Conservation (phyloP, 2,888 invertebrate species). For the Mythimna lalbum region DNA sequence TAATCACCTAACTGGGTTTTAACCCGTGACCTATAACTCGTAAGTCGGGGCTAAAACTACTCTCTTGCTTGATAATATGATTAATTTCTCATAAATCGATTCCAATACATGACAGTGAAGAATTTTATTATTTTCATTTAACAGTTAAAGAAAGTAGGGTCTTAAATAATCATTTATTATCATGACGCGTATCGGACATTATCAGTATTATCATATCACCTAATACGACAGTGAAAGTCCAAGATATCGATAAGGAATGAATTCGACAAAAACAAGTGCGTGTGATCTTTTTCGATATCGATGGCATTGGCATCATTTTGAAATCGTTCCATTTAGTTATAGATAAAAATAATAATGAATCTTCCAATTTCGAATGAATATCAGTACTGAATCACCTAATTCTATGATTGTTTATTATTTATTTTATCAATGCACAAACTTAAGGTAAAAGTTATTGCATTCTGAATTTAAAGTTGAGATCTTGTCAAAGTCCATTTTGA, state of each 20-base stretch:
- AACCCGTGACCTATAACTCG: too few species aligned
- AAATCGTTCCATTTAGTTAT: neutral
- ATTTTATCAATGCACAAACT: too few species aligned
- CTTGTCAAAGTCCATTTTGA: neutral
- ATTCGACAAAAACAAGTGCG: slow-evolving; percentile 25
- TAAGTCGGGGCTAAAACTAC: too few species aligned
- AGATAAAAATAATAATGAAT: neutral
- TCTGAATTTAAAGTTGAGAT: neutral
- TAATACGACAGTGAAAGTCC: slow-evolving; percentile 52
- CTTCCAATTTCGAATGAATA: too few species aligned
- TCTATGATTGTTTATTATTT: too few species aligned
- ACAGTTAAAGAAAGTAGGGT: slow-evolving; percentile 30
- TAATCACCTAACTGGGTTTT: too few species aligned
- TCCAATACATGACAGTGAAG: neutral
- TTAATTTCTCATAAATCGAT: neutral
- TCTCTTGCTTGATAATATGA: neutral
- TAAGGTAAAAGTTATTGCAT: too few species aligned
- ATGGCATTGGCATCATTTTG: slow-evolving; percentile 46
- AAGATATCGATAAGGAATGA: slow-evolving; percentile 40
- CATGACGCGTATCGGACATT: slow-evolving; percentile 42
- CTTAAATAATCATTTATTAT: slow-evolving; percentile 21
- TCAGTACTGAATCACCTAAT: too few species aligned
- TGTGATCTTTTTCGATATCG: slow-evolving; percentile 15
- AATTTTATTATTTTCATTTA: neutral
- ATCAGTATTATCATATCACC: slow-evolving; percentile 44